Evolutionary conservation across 1,140 invertebrate species (phyloP), one percentile per base, ranked within the genome.

Genomic region (Neodiprion lecontei): DNA sequence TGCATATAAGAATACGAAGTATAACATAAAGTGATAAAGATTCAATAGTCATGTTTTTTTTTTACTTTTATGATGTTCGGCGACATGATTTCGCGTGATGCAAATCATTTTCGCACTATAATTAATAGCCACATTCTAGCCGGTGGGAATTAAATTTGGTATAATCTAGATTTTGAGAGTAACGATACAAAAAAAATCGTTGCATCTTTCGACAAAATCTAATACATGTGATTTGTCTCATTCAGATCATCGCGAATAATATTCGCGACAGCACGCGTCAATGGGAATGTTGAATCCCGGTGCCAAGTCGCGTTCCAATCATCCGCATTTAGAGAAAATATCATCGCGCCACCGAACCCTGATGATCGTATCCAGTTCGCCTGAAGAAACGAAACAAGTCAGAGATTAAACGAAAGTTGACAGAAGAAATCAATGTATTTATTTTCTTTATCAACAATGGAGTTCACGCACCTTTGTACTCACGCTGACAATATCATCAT

Each of bases 401-500:
- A 69, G 72, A 72, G 76, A 72, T 76, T 75, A 79, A 88, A 76
- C 69, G 76, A 69, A 73, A 74, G 61, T 74, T 40, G 67, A 74
- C 68, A 49, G 74, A 48, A 72, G 65, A 74, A 69, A 75, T 75
- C 67, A 48, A 67, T 73, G 28, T 40, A 40, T 5, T 40, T 2
- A 67, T 11, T 12, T 21, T 50, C 66, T 2, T 48, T n/a, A 67
- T 49, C 67, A 75, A 66, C 67, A 74, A 78, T 78, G 74, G 77
- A 69, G 61, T 67, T 69, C 50, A 75, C 65, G 81, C 86, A 93
- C 92, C 87, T 97, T 97, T 80, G 91, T 91, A 72, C 83, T 88
- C 0, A 96, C 88, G 86, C 96, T 98, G 50, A 89, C 82, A 7
- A 89, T 86, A 83, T 96, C 92, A 77, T 98, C 97, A 84, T 94